Conservation (phyloP, 2,888 invertebrate genomes). For the Leistus spinibarbis region DNA sequence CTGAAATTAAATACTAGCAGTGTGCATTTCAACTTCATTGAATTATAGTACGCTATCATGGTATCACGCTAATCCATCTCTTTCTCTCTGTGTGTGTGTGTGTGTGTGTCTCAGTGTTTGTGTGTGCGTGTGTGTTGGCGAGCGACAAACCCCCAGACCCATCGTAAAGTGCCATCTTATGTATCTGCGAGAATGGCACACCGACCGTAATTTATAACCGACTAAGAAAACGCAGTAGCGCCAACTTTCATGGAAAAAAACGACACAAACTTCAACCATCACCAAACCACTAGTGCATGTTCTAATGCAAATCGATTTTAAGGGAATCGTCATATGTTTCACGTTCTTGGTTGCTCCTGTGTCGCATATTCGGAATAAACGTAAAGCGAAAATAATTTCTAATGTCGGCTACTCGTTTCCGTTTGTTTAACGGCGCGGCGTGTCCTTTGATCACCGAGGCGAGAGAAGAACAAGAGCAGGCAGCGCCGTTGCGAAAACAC, state of each 20-base stretch:
- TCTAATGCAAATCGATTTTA: background rate
- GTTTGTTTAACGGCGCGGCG: constrained; percentile 18
- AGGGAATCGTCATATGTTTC: background rate
- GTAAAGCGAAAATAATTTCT: constrained; percentile 29
- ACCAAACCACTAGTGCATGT: background rate
- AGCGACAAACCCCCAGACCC: background rate
- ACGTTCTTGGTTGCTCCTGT: background rate
- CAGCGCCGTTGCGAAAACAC: constrained; percentile 21
- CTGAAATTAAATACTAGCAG: background rate
- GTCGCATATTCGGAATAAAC: background rate
- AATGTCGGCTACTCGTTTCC: constrained; percentile 32
- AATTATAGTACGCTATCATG: background rate
- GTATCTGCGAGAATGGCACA: background rate
- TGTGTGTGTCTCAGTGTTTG: too few relatives aligned
- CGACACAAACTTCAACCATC: background rate
- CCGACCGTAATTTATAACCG: background rate
- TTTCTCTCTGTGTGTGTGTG: background rate
- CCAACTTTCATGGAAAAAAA: background rate
- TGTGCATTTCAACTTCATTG: background rate
- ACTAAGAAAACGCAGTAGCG: background rate
- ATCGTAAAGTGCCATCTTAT: background rate
- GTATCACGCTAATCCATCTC: background rate
- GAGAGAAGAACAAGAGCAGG: constrained; percentile 12
- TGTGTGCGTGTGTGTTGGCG: too few relatives aligned
- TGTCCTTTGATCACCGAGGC: constrained; percentile 24